phyloP scores from a whole-genome alignment of 2,113 vertebrate genomes.

The Origma solitaria region DNA sequence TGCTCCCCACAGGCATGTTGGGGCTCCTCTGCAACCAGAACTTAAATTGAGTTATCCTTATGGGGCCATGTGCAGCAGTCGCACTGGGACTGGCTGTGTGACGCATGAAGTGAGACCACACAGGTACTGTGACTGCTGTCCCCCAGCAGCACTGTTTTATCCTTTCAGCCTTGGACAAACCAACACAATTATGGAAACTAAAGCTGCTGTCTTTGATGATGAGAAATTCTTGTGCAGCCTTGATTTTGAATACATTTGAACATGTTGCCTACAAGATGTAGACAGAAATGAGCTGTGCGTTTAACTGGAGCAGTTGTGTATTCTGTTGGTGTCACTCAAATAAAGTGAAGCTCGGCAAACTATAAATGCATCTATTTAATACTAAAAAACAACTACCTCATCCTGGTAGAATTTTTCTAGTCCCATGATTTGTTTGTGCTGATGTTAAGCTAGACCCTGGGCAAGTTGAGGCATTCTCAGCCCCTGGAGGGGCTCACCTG shows the following conservation, averaged over 20 bases:
- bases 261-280: slow-evolving; percentile 38
- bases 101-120: slow-evolving; percentile 17
- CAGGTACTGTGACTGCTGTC: neutral
- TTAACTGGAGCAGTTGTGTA: slow-evolving; percentile 45
- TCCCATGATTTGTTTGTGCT: neutral
- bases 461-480: neutral
- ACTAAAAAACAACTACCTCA: neutral
- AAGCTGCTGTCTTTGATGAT: slow-evolving; percentile 32
- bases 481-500: neutral
- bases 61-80: neutral
- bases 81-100: neutral
- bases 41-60: neutral
- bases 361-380: neutral
- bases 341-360: neutral
- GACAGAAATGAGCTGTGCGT: slow-evolving; percentile 31
- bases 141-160: neutral
- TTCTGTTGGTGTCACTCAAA: slow-evolving; percentile 48
- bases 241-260: slow-evolving; percentile 48
- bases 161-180: slow-evolving; percentile 39
- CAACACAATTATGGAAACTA: neutral
- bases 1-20: rapidly evolving
- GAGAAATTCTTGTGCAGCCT: slow-evolving; percentile 24
- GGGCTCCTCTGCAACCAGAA: neutral
- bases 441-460: neutral
- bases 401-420: neutral